These are phyloP conservation scores for Vannuccia rotundouncinata DNA, from an alignment of 2,888 invertebrate genomes.

Conservation along the genomic window DNA sequence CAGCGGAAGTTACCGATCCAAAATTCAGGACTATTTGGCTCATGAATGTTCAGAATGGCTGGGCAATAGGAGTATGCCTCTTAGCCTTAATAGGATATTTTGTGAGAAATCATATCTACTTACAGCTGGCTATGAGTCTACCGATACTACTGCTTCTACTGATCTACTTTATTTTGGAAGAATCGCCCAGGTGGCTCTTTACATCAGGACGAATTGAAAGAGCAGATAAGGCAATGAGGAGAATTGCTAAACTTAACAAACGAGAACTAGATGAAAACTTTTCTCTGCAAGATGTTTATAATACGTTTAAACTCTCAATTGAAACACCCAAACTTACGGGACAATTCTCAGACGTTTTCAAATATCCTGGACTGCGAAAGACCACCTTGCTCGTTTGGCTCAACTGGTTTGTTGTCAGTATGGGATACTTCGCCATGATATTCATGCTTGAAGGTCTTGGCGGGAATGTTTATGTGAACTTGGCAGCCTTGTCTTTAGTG, in stretches of 20 bases:
- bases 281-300: not conserved
- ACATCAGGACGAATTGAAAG: not conserved
- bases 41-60: constrained; percentile 21
- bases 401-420: constrained; percentile 18
- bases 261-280: not conserved
- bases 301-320: not conserved
- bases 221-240: constrained; percentile 4
- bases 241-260: not conserved
- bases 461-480: constrained; percentile 27
- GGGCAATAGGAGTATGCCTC: constrained; percentile 18
- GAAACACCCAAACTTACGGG: not conserved
- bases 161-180: not conserved
- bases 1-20: constrained; percentile 21
- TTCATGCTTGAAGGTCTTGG: constrained; percentile 1
- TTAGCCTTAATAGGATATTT: constrained; percentile 25
- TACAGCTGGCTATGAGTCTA: not conserved
- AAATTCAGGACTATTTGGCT: constrained; percentile 26
- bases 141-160: not conserved
- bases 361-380: not conserved
- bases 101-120: constrained; percentile 30
- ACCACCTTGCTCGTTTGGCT: constrained; percentile 19
- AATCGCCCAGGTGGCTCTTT: constrained; percentile 31
- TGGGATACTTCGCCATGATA: not conserved
- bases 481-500: not conserved
- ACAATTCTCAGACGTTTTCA: not conserved